These are phyloP conservation scores for Stenchaetothrips biformis DNA, from an alignment of 2,888 invertebrate genomes.

Conservation along the genomic window DNA sequence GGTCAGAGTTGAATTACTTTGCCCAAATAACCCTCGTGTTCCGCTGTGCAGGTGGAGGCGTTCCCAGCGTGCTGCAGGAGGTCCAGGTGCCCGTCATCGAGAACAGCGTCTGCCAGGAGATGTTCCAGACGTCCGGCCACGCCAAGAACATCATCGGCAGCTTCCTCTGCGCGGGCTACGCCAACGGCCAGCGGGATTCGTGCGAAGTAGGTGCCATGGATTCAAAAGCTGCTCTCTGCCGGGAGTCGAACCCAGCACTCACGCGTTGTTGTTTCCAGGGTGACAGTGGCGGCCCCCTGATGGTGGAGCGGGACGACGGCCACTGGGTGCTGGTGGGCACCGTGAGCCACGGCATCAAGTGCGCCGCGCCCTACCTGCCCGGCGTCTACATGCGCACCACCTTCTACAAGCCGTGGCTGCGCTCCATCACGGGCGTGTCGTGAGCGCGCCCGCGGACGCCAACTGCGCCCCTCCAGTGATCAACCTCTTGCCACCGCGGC, in stretches of 20 bases:
- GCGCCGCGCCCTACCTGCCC: conserved; percentile 84
- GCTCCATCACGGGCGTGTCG: conserved; percentile 71
- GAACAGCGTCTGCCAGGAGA: conserved; percentile 85
- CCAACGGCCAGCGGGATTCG: conserved; percentile 85
- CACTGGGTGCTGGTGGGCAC: conserved; percentile 85
- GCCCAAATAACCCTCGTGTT: background rate
- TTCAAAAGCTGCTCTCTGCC: background rate
- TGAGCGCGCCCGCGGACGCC: background rate
- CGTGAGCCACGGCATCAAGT: conserved; percentile 92
- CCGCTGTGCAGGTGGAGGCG: conserved; percentile 61
- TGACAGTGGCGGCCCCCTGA: conserved; percentile 87
- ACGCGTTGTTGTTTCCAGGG: conserved; percentile 55
- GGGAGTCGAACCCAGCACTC: background rate
- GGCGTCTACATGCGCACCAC: conserved; percentile 93
- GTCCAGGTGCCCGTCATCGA: conserved; percentile 88
- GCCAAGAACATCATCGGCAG: conserved; percentile 79
- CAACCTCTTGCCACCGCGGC: background rate
- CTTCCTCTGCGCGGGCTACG: conserved; percentile 88
- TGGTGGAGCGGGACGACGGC: conserved; percentile 75
- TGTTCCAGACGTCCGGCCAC: conserved; percentile 89
- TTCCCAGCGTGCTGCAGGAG: conserved; percentile 84
- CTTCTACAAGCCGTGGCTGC: conserved; percentile 86
- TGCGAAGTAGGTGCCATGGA: conserved; percentile 68
- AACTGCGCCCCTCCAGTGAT: too few species aligned
- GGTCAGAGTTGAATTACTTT: too few species aligned